Evolutionary conservation across 1,140 invertebrate genomes (phyloP).

Genomic region (Leptopilina clavipes): DNA sequence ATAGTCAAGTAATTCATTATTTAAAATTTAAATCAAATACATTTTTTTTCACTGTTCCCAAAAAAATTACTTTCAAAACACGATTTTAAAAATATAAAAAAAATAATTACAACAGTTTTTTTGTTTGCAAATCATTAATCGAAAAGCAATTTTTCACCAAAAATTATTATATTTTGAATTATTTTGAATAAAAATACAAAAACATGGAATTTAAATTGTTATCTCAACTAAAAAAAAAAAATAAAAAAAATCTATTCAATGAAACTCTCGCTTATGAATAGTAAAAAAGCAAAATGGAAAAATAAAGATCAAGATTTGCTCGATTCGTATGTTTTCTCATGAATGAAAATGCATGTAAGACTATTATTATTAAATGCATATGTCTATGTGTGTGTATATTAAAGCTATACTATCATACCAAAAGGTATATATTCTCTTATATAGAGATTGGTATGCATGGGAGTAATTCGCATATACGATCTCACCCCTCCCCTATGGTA

Average conservation of each 20-base stretch:
- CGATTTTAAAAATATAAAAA: too few species aligned
- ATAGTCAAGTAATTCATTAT: too few species aligned
- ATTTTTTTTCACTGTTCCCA: too few species aligned
- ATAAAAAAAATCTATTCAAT: neutral
- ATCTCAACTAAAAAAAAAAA: neutral
- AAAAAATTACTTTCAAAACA: too few species aligned
- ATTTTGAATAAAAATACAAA: too few species aligned
- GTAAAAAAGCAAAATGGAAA: slow-evolving; percentile 7
- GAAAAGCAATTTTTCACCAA: too few species aligned
- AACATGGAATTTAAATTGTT: too few species aligned
- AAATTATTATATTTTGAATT: too few species aligned
- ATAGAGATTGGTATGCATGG: slow-evolving; percentile 23
- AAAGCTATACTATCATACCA: neutral
- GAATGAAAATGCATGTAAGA: slow-evolving; percentile 31
- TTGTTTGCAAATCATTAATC: too few species aligned
- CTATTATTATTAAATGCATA: too few species aligned
- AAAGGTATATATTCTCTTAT: slow-evolving; percentile 2
- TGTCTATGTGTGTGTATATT: neutral
- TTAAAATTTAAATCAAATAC: too few species aligned
- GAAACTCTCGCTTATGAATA: neutral
- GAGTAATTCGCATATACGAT: slow-evolving; percentile 23
- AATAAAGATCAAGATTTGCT: slow-evolving; percentile 13
- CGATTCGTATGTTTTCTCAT: slow-evolving; percentile 5
- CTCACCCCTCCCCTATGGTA: neutral
- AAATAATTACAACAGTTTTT: too few species aligned